phyloP scores from a whole-genome alignment of 1,140 invertebrate genomes.

The Bathynomus jamesi region DNA sequence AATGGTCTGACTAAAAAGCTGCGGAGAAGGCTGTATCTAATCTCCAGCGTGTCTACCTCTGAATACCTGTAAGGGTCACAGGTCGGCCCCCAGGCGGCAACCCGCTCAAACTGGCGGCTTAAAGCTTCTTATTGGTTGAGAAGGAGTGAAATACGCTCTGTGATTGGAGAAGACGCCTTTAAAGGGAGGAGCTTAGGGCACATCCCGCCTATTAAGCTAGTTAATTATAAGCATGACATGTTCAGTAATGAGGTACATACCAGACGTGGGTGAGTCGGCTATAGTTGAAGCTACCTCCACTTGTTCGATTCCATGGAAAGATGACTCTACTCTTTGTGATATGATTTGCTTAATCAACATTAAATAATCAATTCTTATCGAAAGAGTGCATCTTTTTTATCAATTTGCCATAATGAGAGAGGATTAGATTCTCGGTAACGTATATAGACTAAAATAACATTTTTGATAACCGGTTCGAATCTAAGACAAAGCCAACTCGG shows the following conservation, averaged over 20 bases:
- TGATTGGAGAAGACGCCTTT: neutral
- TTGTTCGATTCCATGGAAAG: neutral
- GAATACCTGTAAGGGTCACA: neutral
- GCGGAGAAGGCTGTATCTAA: neutral
- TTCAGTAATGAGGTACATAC: neutral
- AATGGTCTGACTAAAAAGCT: neutral
- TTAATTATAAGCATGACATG: slow-evolving; percentile 10
- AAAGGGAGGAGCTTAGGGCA: neutral
- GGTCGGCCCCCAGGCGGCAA: neutral
- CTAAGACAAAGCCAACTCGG: neutral
- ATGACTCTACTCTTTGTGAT: neutral
- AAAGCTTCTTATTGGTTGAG: neutral
- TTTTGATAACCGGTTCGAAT: neutral
- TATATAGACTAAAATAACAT: neutral
- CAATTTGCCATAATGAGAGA: neutral
- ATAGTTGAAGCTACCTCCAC: neutral
- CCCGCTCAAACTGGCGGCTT: neutral
- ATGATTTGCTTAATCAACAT: neutral
- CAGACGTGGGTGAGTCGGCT: neutral
- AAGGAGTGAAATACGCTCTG: neutral
- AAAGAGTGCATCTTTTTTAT: neutral
- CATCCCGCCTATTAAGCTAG: neutral
- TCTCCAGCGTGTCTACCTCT: neutral
- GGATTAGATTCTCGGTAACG: neutral
- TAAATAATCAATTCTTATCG: neutral